Evolutionary conservation across 2,888 invertebrate species (phyloP), one percentile per base, ranked within the genome.

Genomic region (Papilio demoleus): DNA sequence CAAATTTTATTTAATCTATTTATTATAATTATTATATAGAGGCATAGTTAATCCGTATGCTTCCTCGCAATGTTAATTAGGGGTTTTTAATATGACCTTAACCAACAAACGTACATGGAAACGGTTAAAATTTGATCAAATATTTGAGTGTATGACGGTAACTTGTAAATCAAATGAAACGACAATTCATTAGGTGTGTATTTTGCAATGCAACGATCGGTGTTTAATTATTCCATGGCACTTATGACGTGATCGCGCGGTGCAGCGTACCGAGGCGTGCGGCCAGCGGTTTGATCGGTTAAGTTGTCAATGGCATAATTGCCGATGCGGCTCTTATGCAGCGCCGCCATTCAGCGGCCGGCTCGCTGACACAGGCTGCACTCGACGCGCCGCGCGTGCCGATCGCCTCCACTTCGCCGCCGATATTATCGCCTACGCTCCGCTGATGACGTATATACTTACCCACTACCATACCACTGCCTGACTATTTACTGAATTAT

Each of bases 351-450:
- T 83, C 80, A 84, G 79, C 71, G 65, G 76, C 76, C 67, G 69
- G 73, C 73, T 72, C 76, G 79, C 79, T 79, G 79, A 79, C 88
- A 81, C 84, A 85, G 87, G 81, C 72, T 74, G 77, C 84, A 83
- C 90, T 88, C 80, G 83, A 87, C 80, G 80, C 76, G 80, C 73
- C 87, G 90, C 88, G 85, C 91, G 90, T 91, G 90, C 90, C 91
- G 88, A 90, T 90, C 88, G 83, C 82, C 79, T 81, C 82, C 87
- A 85, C 90, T 89, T 80, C 74, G 77, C 76, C 75, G 70, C 71
- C 78, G 89, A 88, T 90, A 85, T 81, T 84, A 88, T 89, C 88
- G 80, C 81, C 75, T 76, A 72, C 74, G 71, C 74, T 66, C 72
- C 69, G 75, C 75, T 75, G 75, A 74, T 73, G 72, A 75, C 73